Conservation (phyloP, 2,888 invertebrate genomes). For the Syrphus vitripennis region DNA sequence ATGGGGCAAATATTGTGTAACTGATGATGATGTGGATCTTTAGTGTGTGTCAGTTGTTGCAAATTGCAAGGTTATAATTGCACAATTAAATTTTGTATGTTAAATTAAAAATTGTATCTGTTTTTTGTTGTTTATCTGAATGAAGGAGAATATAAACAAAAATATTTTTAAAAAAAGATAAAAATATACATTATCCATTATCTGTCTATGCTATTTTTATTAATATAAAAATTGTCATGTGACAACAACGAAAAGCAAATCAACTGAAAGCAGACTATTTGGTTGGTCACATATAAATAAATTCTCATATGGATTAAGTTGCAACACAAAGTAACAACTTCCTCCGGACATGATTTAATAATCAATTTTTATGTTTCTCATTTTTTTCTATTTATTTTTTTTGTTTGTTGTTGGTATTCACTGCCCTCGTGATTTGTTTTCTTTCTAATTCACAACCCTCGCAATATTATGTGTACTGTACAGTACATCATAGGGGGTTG, state of each 20-base stretch:
- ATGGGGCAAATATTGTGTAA: neutral
- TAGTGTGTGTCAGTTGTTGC: neutral
- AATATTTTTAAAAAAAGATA: neutral
- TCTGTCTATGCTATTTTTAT: neutral
- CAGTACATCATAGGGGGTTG: neutral
- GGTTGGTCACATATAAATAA: neutral
- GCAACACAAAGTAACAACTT: conserved; percentile 29
- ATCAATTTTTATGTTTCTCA: conserved; percentile 19
- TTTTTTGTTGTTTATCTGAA: neutral
- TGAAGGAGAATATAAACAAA: neutral
- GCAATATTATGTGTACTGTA: neutral
- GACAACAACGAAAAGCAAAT: neutral
- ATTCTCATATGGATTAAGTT: neutral
- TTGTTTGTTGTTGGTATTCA: neutral
- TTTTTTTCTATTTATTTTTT: neutral
- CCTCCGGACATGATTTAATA: conserved; percentile 54
- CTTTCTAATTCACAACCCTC: conserved; percentile 23
- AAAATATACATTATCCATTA: neutral
- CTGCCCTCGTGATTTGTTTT: neutral
- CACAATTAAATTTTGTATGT: conserved; percentile 4
- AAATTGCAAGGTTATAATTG: neutral
- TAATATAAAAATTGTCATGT: neutral
- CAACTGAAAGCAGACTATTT: neutral
- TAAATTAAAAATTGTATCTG: neutral
- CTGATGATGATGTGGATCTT: neutral